Percentiles rank a stretch among this genome's conserved stretches.
Conservation (phyloP, 2,888 invertebrate genomes). For the Microctonus brassicae region DNA sequence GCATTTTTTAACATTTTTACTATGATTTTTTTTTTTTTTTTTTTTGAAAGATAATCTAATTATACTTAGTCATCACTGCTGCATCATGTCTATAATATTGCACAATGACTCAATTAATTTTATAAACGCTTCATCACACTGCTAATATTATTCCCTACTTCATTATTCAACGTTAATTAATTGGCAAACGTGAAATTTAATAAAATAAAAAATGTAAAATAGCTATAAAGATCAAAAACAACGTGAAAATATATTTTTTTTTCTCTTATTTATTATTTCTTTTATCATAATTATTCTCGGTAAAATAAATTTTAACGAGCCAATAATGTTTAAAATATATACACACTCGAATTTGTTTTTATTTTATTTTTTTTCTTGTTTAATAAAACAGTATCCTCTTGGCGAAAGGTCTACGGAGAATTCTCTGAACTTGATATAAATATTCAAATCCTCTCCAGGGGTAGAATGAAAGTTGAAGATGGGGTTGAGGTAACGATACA, state of each 20-base stretch:
- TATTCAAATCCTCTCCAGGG: conserved; percentile 51
- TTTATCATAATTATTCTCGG: no score
- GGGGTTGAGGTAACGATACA: conserved; percentile 29
- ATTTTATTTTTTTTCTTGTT: not conserved
- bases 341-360: not conserved
- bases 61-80: not conserved
- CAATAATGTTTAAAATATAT: no score
- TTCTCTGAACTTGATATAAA: conserved; percentile 52
- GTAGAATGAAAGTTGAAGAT: not conserved
- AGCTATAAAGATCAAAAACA: not conserved
- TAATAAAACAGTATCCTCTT: not conserved
- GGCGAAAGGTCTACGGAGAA: conserved; percentile 20
- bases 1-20: not conserved
- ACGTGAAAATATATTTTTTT: no score
- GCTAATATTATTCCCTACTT: not conserved
- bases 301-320: no score
- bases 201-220: not conserved
- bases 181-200: not conserved
- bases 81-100: not conserved
- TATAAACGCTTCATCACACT: not conserved
- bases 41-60: not conserved
- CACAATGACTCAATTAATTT: not conserved
- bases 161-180: not conserved
- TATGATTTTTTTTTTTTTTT: no score
- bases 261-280: no score